Percentiles rank a stretch among this genome's conserved stretches.
Evolutionary conservation across 2,797 vertebrate genomes (phyloP).

Genomic region (Scleropages formosus): DNA sequence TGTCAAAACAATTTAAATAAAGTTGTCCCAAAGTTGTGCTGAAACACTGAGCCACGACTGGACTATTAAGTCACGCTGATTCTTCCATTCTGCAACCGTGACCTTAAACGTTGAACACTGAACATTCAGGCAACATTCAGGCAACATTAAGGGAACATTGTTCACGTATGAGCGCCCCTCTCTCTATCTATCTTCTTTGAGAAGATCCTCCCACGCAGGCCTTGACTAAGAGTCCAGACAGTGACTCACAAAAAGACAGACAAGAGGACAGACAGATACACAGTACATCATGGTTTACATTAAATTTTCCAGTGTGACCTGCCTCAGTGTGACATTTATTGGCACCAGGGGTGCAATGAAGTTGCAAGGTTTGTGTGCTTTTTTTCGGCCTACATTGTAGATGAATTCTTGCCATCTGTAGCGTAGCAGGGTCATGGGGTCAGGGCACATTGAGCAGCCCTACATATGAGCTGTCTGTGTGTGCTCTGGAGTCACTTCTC

Average conservation of each 20-base stretch:
- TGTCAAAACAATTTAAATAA: constrained; percentile 5
- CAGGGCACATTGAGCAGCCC: constrained; percentile 6
- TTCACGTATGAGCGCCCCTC: background rate
- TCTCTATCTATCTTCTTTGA: background rate
- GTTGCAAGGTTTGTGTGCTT: constrained; percentile 7
- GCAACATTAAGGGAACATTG: background rate
- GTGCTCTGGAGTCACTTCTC: background rate
- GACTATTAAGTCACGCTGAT: background rate
- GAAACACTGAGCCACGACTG: background rate
- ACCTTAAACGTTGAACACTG: background rate
- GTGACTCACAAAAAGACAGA: constrained; percentile 35
- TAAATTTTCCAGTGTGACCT: constrained; percentile 9
- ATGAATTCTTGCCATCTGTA: constrained; percentile 6
- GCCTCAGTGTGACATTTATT: constrained; percentile 20
- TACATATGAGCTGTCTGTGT: constrained; percentile 1
- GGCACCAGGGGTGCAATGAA: background rate
- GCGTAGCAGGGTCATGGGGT: background rate
- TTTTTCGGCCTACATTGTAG: background rate
- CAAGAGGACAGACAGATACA: constrained; percentile 31
- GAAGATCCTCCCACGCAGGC: constrained; percentile 25
- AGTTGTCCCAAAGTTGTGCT: background rate
- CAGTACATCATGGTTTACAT: constrained; percentile 31
- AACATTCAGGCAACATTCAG: background rate
- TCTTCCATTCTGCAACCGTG: background rate
- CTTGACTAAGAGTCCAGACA: constrained; percentile 10